phyloP scores from a whole-genome alignment of 2,888 invertebrate genomes.

The Sclerodermus sp. region DNA sequence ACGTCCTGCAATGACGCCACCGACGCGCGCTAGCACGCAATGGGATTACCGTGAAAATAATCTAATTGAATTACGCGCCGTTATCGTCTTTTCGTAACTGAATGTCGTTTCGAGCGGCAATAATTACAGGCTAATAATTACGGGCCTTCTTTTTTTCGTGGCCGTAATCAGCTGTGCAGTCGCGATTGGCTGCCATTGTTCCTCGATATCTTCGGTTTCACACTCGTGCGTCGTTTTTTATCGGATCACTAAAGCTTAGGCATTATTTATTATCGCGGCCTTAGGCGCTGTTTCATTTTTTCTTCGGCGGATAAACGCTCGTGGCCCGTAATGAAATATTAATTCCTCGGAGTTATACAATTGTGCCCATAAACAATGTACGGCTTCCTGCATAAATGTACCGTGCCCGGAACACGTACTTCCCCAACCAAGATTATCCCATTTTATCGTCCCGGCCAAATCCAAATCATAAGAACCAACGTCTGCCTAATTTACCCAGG shows the following conservation, averaged over 20 bases:
- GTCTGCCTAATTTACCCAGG: background rate
- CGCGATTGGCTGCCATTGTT: background rate
- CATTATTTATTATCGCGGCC: no score
- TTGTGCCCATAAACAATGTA: no score
- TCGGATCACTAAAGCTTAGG: background rate
- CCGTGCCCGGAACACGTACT: no score
- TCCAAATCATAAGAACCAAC: background rate
- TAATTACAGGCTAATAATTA: background rate
- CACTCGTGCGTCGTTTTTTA: background rate
- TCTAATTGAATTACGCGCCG: conserved; percentile 32
- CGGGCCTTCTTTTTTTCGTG: background rate
- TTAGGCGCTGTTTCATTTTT: no score
- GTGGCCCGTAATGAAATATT: no score
- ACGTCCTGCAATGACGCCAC: conserved; percentile 35
- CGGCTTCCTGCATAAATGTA: no score
- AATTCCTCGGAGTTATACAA: no score
- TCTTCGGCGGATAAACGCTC: no score
- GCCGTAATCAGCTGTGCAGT: background rate
- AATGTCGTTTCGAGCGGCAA: background rate
- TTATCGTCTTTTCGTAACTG: conserved; percentile 10
- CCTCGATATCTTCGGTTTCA: background rate
- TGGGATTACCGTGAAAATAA: conserved; percentile 36
- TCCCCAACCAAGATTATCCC: no score
- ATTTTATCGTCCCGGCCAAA: no score
- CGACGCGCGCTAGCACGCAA: conserved; percentile 23